Percentiles rank a stretch among this genome's conserved stretches.
Conservation (phyloP, 2,797 vertebrate genomes). For the Ctenochaetus hawaiiensis region DNA sequence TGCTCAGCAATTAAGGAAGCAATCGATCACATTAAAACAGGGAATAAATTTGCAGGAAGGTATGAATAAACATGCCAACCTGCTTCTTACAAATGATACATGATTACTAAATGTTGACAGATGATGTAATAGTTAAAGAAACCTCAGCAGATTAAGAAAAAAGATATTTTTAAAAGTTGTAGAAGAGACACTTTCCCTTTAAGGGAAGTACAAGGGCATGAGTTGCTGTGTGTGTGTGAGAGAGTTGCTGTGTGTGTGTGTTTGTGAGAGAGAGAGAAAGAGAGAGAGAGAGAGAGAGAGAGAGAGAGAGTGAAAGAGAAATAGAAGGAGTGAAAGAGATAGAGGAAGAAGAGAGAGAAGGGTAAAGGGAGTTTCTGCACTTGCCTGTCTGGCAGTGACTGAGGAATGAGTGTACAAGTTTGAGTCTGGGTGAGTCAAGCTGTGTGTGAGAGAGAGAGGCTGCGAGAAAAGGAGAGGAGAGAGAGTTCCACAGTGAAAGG, state of each 20-base stretch:
- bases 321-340: background rate
- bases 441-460: conserved; percentile 22
- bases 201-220: conserved; percentile 44
- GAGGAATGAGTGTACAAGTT: conserved; percentile 71
- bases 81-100: conserved; percentile 32
- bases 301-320: background rate
- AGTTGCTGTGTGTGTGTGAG: conserved; percentile 14
- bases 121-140: conserved; percentile 33
- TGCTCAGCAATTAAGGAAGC: conserved; percentile 31
- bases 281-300: background rate
- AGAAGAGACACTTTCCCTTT: conserved; percentile 46
- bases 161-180: conserved; percentile 10
- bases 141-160: conserved; percentile 19
- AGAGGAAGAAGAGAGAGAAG: background rate
- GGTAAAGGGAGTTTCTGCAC: conserved; percentile 68
- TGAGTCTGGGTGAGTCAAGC: conserved; percentile 65
- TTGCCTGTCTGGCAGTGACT: conserved; percentile 68
- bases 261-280: too few relatives aligned
- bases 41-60: conserved; percentile 30
- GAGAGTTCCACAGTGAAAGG: conserved; percentile 57
- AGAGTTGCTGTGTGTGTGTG: too few relatives aligned
- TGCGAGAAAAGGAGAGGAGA: conserved; percentile 40
- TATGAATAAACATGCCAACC: conserved; percentile 27
- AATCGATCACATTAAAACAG: conserved; percentile 27
- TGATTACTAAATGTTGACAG: conserved; percentile 22